These are phyloP conservation scores for Sus cebifrons DNA, from an alignment of 2,797 vertebrate genomes.

Conservation along the genomic window DNA sequence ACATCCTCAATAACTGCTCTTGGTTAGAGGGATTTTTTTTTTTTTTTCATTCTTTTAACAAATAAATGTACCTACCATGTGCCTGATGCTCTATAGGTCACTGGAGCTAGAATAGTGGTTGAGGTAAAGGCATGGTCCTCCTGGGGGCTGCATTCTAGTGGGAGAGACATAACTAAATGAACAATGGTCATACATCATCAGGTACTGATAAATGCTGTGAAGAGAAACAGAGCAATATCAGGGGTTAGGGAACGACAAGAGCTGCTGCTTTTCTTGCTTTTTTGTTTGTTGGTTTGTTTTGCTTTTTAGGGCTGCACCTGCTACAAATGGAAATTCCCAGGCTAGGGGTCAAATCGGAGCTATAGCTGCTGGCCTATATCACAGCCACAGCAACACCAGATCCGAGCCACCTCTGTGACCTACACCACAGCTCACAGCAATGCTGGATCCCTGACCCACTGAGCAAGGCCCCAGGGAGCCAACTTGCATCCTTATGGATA, in stretches of 20 bases:
- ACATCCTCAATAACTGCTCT: not conserved
- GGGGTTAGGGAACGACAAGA: not conserved
- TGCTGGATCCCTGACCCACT: too few species aligned
- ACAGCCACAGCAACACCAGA: too few species aligned
- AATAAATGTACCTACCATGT: not conserved
- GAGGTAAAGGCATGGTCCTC: not conserved
- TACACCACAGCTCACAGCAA: too few species aligned
- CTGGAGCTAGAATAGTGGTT: not conserved
- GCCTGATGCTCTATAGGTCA: not conserved
- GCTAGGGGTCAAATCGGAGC: too few species aligned
- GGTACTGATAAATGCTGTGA: not conserved
- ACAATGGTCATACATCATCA: not conserved
- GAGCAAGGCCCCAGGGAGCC: too few species aligned
- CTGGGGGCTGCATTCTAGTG: not conserved
- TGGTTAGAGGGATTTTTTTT: not conserved
- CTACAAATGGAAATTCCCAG: too few species aligned
- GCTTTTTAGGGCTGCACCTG: too few species aligned
- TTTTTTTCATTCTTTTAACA: not conserved
- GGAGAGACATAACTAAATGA: not conserved
- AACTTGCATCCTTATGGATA: too few species aligned
- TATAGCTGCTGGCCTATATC: too few species aligned
- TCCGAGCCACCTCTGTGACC: too few species aligned
- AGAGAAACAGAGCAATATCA: not conserved
- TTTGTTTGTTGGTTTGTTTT: too few species aligned
- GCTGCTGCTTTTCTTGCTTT: not conserved